phyloP scores from a whole-genome alignment of 2,113 vertebrate genomes.

The Pelecanoides urinatrix region DNA sequence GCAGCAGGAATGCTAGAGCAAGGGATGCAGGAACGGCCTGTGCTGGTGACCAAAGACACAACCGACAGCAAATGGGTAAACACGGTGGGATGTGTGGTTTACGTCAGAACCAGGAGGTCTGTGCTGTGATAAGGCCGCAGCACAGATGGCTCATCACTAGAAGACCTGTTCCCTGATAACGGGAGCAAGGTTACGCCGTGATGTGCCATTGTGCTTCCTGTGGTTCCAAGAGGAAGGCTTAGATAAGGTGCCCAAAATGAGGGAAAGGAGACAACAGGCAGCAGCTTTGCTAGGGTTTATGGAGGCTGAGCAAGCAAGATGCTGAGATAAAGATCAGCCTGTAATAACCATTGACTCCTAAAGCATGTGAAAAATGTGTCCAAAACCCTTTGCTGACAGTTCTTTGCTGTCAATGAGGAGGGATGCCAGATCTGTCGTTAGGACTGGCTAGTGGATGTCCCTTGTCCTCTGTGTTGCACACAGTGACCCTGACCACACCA shows the following conservation, averaged over 20 bases:
- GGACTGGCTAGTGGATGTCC: background rate
- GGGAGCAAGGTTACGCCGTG: background rate
- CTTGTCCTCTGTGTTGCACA: background rate
- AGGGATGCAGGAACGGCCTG: background rate
- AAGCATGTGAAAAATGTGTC: background rate
- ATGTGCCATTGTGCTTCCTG: background rate
- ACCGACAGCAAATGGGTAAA: constrained; percentile 5
- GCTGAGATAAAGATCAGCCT: constrained; percentile 18
- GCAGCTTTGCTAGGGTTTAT: background rate
- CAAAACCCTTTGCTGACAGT: background rate
- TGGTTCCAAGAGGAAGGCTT: background rate
- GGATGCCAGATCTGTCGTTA: background rate
- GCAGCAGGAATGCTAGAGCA: background rate
- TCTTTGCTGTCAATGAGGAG: background rate
- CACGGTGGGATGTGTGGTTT: background rate
- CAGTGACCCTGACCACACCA: background rate
- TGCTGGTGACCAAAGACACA: background rate
- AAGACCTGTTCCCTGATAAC: background rate
- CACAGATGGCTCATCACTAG: constrained; percentile 27
- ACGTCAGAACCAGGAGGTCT: background rate
- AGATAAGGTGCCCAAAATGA: constrained; percentile 3
- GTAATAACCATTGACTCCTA: background rate
- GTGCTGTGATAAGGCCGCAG: background rate
- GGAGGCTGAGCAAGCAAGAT: background rate
- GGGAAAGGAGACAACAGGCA: background rate